phyloP scores from a whole-genome alignment of 2,797 vertebrate genomes.

The Hipposideros larvatus region DNA sequence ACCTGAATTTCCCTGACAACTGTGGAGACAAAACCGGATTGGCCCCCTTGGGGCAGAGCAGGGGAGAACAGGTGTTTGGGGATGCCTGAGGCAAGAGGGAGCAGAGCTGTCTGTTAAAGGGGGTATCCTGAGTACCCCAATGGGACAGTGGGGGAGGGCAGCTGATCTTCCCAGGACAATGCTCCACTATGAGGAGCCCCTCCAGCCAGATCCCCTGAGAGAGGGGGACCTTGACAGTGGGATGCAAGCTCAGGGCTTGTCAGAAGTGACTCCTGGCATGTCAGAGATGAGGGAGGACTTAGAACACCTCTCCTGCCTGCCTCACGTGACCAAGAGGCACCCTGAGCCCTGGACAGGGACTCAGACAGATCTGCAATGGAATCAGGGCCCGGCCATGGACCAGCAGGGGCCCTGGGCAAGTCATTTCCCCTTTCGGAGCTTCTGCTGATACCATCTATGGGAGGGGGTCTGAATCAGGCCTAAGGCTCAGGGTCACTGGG shows the following conservation, averaged over 20 bases:
- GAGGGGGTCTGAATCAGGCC: neutral
- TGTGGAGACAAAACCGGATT: neutral
- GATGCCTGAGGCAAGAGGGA: neutral
- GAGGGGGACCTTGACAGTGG: neutral
- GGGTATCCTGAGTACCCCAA: neutral
- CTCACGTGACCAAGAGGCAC: neutral
- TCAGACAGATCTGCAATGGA: neutral
- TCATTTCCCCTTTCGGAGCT: neutral
- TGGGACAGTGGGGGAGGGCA: neutral
- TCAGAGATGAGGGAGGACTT: neutral
- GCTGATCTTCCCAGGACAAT: neutral
- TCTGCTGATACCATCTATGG: fast-evolving
- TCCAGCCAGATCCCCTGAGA: neutral
- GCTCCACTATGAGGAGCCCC: neutral
- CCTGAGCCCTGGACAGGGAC: neutral
- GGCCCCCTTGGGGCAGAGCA: no score
- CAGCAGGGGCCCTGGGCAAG: neutral
- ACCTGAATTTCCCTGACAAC: neutral
- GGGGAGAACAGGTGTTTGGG: neutral
- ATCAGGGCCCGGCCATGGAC: neutral
- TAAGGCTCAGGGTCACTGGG: fast-evolving
- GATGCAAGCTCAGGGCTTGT: neutral
- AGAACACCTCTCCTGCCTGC: neutral
- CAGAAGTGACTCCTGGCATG: neutral
- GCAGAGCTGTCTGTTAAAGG: neutral